Percentiles rank a stretch among this genome's conserved stretches.
These are phyloP conservation scores for Pitangus sulphuratus DNA, from an alignment of 2,797 vertebrate species.

Conservation along the genomic window DNA sequence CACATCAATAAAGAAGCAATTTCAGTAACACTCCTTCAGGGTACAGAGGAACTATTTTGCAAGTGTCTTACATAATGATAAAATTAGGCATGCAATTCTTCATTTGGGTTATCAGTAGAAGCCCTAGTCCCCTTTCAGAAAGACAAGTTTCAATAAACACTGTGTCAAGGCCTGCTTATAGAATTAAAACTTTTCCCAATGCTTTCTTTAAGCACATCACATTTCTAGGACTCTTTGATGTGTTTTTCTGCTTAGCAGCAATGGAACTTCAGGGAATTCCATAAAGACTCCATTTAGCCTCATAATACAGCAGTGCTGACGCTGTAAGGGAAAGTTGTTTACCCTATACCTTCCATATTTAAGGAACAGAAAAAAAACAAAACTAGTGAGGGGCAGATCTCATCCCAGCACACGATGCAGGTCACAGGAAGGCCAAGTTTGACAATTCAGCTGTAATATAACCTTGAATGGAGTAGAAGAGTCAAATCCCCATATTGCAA, in stretches of 20 bases:
- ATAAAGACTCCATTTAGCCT: background rate
- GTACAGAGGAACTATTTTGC: background rate
- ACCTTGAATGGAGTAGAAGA: conserved; percentile 15
- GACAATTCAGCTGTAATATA: conserved; percentile 27
- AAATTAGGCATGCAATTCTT: conserved; percentile 25
- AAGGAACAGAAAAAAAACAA: background rate
- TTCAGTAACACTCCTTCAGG: conserved; percentile 7
- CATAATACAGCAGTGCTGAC: background rate
- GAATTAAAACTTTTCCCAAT: background rate
- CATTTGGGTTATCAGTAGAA: conserved; percentile 16
- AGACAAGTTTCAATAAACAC: conserved; percentile 62
- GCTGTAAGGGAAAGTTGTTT: conserved; percentile 11
- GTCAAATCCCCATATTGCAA: conserved; percentile 8
- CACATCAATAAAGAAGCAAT: background rate
- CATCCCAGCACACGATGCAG: background rate
- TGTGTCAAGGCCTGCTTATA: conserved; percentile 39
- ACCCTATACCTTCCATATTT: background rate
- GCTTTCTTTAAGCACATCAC: conserved; percentile 11
- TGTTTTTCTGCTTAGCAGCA: conserved; percentile 8
- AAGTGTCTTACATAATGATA: conserved; percentile 8
- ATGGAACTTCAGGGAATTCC: background rate
- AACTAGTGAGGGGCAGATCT: background rate
- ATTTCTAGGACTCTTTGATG: conserved; percentile 26
- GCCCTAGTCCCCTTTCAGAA: conserved; percentile 6
- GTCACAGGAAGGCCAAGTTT: conserved; percentile 58